phyloP scores from a whole-genome alignment of 2,888 invertebrate species.

The Oxystoma pomonae region DNA sequence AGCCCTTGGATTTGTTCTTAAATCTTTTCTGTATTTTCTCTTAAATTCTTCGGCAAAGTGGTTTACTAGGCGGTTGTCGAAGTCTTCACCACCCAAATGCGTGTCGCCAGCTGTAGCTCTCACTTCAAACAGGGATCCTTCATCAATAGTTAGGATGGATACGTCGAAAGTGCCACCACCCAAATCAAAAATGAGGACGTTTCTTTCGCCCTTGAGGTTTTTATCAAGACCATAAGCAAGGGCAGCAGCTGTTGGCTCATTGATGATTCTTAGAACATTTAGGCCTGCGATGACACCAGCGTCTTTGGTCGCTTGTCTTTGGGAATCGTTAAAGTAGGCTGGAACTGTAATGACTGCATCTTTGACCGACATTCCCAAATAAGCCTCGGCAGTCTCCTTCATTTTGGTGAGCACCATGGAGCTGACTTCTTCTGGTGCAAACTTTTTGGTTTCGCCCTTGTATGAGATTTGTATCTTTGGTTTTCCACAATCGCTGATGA shows the following conservation, averaged over 20 bases:
- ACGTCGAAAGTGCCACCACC: neutral
- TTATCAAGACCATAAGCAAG: neutral
- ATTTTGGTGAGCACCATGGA: too few species aligned
- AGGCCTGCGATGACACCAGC: neutral
- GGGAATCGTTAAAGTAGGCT: neutral
- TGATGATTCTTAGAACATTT: too few species aligned
- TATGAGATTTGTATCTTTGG: too few species aligned
- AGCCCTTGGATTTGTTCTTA: too few species aligned
- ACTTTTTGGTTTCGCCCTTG: neutral
- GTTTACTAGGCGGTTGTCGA: too few species aligned
- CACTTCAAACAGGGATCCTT: neutral
- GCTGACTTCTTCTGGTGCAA: too few species aligned
- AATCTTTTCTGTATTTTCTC: too few species aligned
- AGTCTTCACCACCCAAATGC: too few species aligned
- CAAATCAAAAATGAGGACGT: neutral
- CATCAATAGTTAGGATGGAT: neutral
- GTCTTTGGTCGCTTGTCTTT: neutral
- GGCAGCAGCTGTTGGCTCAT: neutral
- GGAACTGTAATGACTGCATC: neutral
- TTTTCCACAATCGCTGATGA: too few species aligned
- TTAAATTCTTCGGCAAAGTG: neutral
- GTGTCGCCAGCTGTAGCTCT: neutral
- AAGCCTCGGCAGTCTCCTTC: neutral
- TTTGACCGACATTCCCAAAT: neutral
- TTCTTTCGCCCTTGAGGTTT: too few species aligned